Percentiles rank a stretch among this genome's conserved stretches.
These are phyloP conservation scores for Choristoneura fumiferana DNA, from an alignment of 1,140 invertebrate species.

Conservation along the genomic window DNA sequence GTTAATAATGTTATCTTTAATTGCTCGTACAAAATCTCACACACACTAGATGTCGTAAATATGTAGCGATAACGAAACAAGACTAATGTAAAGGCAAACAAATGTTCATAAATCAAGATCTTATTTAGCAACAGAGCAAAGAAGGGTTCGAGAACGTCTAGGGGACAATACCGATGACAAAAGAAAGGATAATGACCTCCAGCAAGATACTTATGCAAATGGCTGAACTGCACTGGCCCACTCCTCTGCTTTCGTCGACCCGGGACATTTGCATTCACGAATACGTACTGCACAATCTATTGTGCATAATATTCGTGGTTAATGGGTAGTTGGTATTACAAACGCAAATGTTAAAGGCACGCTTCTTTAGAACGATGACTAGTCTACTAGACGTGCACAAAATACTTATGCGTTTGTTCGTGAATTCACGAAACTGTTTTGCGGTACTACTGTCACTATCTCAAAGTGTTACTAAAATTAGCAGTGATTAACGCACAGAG, in stretches of 20 bases:
- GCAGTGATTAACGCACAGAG: too few relatives aligned
- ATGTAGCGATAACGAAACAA: slow-evolving; percentile 9
- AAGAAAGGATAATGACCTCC: slow-evolving; percentile 44
- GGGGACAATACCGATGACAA: slow-evolving; percentile 36
- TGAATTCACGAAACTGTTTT: background rate
- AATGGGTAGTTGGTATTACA: slow-evolving; percentile 5
- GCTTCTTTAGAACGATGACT: background rate
- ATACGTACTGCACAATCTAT: background rate
- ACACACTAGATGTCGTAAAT: background rate
- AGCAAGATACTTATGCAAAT: slow-evolving; percentile 51
- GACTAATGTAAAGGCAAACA: background rate
- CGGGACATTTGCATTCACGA: slow-evolving; percentile 15
- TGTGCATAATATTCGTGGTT: slow-evolving; percentile 11
- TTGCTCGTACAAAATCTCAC: too few relatives aligned
- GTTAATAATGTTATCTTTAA: too few relatives aligned
- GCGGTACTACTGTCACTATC: too few relatives aligned
- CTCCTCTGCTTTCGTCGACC: slow-evolving; percentile 44
- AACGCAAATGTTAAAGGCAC: slow-evolving; percentile 6
- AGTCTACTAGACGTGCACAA: background rate
- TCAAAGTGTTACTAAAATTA: too few relatives aligned
- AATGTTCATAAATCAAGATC: background rate
- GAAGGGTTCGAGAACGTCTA: slow-evolving; percentile 15
- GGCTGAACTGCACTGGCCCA: slow-evolving; percentile 42
- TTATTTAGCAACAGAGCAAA: background rate
- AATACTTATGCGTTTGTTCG: background rate